Conservation (phyloP, 2,888 invertebrate genomes). For the Lepidocyrtinus sp. region DNA sequence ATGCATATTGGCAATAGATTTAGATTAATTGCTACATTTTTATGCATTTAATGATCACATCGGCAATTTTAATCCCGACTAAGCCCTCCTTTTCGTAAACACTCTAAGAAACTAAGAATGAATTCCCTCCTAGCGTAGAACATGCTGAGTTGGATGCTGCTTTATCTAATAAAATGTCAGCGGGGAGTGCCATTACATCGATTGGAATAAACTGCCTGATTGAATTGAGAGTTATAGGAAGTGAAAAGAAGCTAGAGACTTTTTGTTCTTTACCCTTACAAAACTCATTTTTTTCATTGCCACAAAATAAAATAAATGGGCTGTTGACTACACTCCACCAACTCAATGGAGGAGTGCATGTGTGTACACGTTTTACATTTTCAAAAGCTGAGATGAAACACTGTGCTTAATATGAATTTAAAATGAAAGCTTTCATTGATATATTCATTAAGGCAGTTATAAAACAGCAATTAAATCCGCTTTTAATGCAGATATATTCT, state of each 20-base stretch:
- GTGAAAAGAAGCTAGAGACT: neutral
- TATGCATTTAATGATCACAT: neutral
- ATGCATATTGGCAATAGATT: neutral
- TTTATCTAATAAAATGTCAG: neutral
- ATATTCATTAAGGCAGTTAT: slow-evolving; percentile 52
- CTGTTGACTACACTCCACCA: neutral
- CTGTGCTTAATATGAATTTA: slow-evolving; percentile 1
- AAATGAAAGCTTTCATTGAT: slow-evolving; percentile 26
- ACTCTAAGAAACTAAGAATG: neutral
- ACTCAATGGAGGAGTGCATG: neutral
- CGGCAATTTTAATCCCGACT: neutral
- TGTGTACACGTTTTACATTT: too few relatives aligned
- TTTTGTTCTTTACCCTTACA: neutral
- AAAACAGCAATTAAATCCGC: slow-evolving; percentile 49
- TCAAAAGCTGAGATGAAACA: too few relatives aligned
- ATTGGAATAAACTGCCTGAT: neutral
- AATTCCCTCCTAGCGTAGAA: neutral
- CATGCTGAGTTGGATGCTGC: neutral
- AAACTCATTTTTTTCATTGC: too few relatives aligned
- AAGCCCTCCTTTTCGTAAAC: neutral
- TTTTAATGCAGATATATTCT: slow-evolving; percentile 29
- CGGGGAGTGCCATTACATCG: neutral
- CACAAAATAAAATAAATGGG: neutral
- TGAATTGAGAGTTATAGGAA: neutral
- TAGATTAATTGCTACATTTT: neutral